Evolutionary conservation across 2,888 invertebrate genomes (phyloP).

Genomic region (Parasteatoda lunata): DNA sequence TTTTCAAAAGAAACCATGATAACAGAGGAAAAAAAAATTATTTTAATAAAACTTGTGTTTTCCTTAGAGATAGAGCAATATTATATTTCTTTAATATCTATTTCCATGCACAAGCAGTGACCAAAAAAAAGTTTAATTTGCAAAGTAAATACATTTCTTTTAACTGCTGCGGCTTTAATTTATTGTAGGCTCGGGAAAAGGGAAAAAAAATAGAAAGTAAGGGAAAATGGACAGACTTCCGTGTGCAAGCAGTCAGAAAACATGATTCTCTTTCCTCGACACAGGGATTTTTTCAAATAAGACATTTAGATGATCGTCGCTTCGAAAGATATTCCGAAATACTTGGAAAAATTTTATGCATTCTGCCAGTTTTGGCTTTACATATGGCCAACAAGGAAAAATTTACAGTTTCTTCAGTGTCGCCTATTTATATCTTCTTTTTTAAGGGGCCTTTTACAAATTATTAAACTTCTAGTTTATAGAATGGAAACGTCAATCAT

Average conservation of each 20-base stretch:
- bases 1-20: not conserved
- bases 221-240: not conserved
- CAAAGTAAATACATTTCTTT: slow-evolving; percentile 53
- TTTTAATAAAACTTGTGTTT: not conserved
- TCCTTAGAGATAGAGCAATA: not conserved
- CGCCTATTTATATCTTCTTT: slow-evolving; percentile 3
- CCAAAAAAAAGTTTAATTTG: slow-evolving; percentile 41
- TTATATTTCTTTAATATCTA: slow-evolving; percentile 33
- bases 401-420: slow-evolving; percentile 41
- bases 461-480: not conserved
- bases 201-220: not conserved
- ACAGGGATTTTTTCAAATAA: slow-evolving; percentile 25
- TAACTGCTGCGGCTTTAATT: slow-evolving; percentile 34
- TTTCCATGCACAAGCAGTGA: slow-evolving; percentile 20
- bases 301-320: slow-evolving; percentile 43
- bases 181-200: slow-evolving; percentile 22
- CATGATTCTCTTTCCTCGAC: slow-evolving; percentile 29
- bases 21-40: too few relatives aligned
- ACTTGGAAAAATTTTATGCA: slow-evolving; percentile 48
- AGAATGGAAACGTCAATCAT: too few relatives aligned
- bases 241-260: slow-evolving; percentile 4
- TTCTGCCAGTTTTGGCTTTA: slow-evolving; percentile 39
- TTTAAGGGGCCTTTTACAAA: slow-evolving; percentile 20
- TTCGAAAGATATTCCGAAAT: slow-evolving; percentile 46
- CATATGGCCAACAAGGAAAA: slow-evolving; percentile 39